Base-by-base conservation (phyloP, 2,888 invertebrate genomes). In the Itoplectis maculator region DNA sequence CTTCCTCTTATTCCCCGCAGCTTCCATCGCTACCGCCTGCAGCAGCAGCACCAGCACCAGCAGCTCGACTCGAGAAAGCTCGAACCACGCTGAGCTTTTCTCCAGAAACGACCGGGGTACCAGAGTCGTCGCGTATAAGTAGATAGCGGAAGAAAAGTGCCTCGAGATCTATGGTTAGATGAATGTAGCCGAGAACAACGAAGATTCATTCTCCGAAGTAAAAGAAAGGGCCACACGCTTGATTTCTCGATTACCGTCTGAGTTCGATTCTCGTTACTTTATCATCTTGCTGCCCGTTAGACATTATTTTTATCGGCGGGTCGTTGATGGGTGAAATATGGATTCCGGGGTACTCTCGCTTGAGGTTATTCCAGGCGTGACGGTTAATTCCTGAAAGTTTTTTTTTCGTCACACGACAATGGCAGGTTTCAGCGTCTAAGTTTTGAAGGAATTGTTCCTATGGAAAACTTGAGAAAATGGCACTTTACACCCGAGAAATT, bases 141-240 rank as follows among this genome's bases (percentile, higher is more conserved):
- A n/a, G 35, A 51, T 54, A 23, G 29, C 13, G 18, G 20, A 69
- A 47, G 61, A 69, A 51, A 77, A 77, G 69, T 73, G 63, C 63
- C 35, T 37, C 18, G 35, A 61, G 61, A 47, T 47, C 61, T 72
- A 11, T 47, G 15, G 47, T 11, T 47, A 11, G 15, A 47, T 11
- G 47, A 45, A 47, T 49, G 45, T 72, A 18, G 40, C 45, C 13
- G 65, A 20, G 23, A 35, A 56, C 54, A 40, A 51, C 45, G 42
- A 20, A n/a, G 45, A 74, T 56, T 56, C 13, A 35, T 13, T 11
- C 42, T 35, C 35, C n/a, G 56, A 47, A 56, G 56, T 47, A 45
- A 56, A 56, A 47, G 37, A 5, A 47, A 35, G 47, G 20, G 7
- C 13, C 20, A 5, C 29, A 29, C 65, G 61, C 37, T 61, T 42